These are phyloP conservation scores for Microctenopoma lineatum DNA, from an alignment of 2,797 vertebrate species.

Conservation along the genomic window DNA sequence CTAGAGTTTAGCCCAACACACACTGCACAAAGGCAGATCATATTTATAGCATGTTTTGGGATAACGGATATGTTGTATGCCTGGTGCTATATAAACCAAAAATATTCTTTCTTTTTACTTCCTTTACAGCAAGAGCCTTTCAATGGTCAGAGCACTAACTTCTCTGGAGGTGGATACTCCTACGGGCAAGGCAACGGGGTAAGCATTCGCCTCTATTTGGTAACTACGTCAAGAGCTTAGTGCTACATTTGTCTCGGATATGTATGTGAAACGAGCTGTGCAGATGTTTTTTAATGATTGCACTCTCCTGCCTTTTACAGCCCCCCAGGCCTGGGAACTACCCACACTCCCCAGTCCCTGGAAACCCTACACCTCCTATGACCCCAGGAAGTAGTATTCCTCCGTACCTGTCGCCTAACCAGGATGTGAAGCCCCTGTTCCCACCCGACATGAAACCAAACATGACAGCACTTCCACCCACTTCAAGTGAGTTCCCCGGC, in stretches of 20 bases:
- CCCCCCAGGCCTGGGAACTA: constrained; percentile 97
- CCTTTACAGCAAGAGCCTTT: constrained; percentile 88
- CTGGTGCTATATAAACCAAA: neutral
- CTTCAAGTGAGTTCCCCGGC: constrained; percentile 87
- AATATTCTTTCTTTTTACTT: constrained; percentile 17
- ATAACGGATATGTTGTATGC: neutral
- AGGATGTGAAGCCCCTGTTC: constrained; percentile 98
- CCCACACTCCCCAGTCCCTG: constrained; percentile 98
- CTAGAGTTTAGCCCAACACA: neutral
- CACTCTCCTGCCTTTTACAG: constrained; percentile 71
- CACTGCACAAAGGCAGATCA: no score
- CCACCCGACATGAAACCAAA: constrained; percentile 99
- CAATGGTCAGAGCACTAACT: constrained; percentile 90
- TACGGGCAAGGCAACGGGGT: constrained; percentile 91
- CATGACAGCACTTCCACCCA: constrained; percentile 94
- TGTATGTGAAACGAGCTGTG: constrained; percentile 17
- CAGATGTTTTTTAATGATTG: constrained; percentile 56
- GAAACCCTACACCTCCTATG: constrained; percentile 98
- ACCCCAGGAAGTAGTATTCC: constrained; percentile 98
- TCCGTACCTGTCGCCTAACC: constrained; percentile 95
- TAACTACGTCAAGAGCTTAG: neutral
- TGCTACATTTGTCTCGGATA: constrained; percentile 3
- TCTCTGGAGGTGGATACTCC: constrained; percentile 90
- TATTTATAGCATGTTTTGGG: neutral
- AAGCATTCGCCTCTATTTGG: constrained; percentile 42